Evolutionary conservation across 2,797 vertebrate species (phyloP), one percentile per base, ranked within the genome.

Genomic region (Ambastaia sidthimunki): DNA sequence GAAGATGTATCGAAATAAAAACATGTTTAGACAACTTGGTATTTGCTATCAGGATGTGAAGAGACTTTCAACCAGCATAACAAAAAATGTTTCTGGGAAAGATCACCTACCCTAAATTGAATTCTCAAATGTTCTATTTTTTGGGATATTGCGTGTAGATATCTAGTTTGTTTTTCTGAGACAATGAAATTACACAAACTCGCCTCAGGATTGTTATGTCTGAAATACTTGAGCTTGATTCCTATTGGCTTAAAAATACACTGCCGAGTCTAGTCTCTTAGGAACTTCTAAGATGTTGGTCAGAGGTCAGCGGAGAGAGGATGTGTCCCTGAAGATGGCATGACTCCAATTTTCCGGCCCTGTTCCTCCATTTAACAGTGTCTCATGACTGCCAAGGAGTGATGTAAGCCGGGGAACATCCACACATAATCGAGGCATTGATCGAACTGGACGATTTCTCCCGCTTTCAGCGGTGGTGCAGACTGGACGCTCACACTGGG

Each of bases 381-480:
- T 88, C 88, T 75, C 71, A 82, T 92, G 85, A 88, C 90, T 80
- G 79, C 86, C 83, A 31, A 90, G 88, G 89, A 85, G 82, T 88
- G 89, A 85, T 83, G 86, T 87, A 92, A 80, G 87, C 79, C 80
- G 76, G 44, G 0, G 82, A 90, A 89, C 90, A 91, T 92, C 91
- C 91, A 88, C 87, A 90, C 89, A 90, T 90, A 92, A 92, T 91
- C 83, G 88, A 86, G 76, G 86, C 85, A 91, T 93, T 93, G 89
- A 92, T 88, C 79, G 80, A 84, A 70, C 80, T 81, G 71, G 60
- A 70, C 71, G 72, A 41, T 67, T 76, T 78, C 65, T 37, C 70
- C 76, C 28, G 50, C 28, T 65, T 82, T 67, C 15, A 72, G 60
- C 48, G 59, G 69, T 50, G 66, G 50, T 78, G 74, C 71, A 75